Evolutionary conservation across 2,888 invertebrate species (phyloP).

Genomic region (Mesochorus sp.): DNA sequence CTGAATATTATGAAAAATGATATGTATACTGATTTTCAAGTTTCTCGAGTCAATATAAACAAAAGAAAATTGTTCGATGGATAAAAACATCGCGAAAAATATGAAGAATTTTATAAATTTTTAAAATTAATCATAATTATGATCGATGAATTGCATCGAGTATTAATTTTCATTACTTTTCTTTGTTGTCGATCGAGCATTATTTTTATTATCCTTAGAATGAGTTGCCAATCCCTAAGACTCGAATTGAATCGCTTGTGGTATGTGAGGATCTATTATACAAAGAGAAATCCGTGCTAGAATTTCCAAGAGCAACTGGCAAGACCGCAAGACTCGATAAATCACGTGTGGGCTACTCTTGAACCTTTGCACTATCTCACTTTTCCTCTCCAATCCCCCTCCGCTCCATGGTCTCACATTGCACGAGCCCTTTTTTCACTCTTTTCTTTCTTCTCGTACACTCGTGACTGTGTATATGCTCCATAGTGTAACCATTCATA

Average conservation of each 20-base stretch:
- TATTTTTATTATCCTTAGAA: too few relatives aligned
- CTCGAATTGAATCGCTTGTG: not conserved
- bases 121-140: too few relatives aligned
- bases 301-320: slow-evolving; percentile 4
- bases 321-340: slow-evolving; percentile 45
- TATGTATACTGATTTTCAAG: too few relatives aligned
- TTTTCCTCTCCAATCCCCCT: slow-evolving; percentile 23
- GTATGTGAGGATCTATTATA: not conserved
- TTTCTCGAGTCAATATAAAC: too few relatives aligned
- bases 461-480: not conserved
- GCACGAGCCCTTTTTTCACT: slow-evolving; percentile 21
- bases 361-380: slow-evolving; percentile 36
- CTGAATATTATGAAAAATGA: too few relatives aligned
- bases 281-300: slow-evolving; percentile 20
- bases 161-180: too few relatives aligned
- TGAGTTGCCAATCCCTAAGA: too few relatives aligned
- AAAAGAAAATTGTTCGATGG: too few relatives aligned
- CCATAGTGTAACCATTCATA: slow-evolving; percentile 42
- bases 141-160: too few relatives aligned
- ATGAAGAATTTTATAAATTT: too few relatives aligned
- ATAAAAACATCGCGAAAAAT: too few relatives aligned
- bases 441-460: slow-evolving; percentile 17
- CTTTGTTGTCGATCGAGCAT: too few relatives aligned
- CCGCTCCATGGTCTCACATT: not conserved
- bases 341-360: slow-evolving; percentile 47